Base-by-base conservation (phyloP, 2,888 invertebrate species). In the Drosophila hamatofila region DNA sequence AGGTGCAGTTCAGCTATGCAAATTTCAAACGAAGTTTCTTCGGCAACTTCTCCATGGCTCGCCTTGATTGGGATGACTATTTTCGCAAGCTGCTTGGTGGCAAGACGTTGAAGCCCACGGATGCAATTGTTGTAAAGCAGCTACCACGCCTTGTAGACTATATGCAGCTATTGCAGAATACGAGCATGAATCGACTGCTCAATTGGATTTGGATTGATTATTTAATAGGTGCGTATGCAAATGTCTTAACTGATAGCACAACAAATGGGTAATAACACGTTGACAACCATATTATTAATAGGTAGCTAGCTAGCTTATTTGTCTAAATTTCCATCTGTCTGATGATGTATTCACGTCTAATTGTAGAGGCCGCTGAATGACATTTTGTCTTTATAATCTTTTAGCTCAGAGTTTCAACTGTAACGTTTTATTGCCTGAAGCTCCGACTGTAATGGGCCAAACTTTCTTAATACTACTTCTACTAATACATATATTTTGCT, bases 151-250 rank as follows among this genome's bases (percentile, higher is more conserved):
- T 92, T n/a, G 72, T 86, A 14, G 82, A 88, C 8, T 81, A 90
- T 3, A 88, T 92, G 59, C 80, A 75, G 48, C 69, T 92, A 67
- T 67, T 92, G 27, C 85, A 92, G 54, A 89, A 85, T 14, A 91
- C 91, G 0, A 87, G 90, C 30, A 75, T 81, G 64, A 78, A 75
- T 2, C 84, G 92, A 0, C 67, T 92, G 55, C 80, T 90, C 1
- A 92, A 92, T 65, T 92, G 92, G 90, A 78, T 92, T 12, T 92
- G 92, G 92, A 90, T 89, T 11, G 89, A 92, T 46, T 92, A 92
- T 66, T 73, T 92, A 11, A 87, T 92, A 83, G 91, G 92, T 91
- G 56, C 67, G 91, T 82, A 66, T 63, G 46, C 62, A 58, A 35
- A 80, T 44, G 37, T 57, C 14, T 9, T 5, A 21, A 33, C 3